Conservation (phyloP, 2,888 invertebrate genomes). For the Coelinius sp. region DNA sequence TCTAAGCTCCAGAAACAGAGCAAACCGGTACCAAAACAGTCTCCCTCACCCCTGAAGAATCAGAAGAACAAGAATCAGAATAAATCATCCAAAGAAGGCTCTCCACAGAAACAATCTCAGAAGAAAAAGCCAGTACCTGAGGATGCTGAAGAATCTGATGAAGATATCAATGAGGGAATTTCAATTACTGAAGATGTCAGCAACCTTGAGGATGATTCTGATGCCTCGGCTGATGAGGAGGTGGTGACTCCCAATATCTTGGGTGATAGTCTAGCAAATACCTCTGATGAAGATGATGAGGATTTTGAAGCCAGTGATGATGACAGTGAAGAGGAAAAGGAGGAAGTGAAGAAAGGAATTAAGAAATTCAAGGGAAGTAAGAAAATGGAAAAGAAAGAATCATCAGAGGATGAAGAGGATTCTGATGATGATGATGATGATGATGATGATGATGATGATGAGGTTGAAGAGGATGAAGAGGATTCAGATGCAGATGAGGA, state of each 20-base stretch:
- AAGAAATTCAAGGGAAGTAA: constrained; percentile 36
- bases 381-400: constrained; percentile 20
- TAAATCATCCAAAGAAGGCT: neutral
- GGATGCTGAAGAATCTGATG: constrained; percentile 43
- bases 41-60: constrained; percentile 32
- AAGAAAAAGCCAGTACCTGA: constrained; percentile 37
- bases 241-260: constrained; percentile 39
- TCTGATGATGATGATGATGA: constrained; percentile 20
- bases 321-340: constrained; percentile 37
- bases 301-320: constrained; percentile 34
- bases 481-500: constrained; percentile 44
- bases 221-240: constrained; percentile 42
- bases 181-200: constrained; percentile 45
- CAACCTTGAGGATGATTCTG: constrained; percentile 40
- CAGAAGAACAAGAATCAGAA: constrained; percentile 28
- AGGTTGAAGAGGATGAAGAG: constrained; percentile 39
- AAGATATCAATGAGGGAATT: constrained; percentile 50
- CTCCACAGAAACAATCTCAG: constrained; percentile 21
- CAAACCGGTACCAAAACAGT: constrained; percentile 19
- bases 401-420: constrained; percentile 14
- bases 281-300: constrained; percentile 22
- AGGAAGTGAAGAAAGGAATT: constrained; percentile 46
- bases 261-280: constrained; percentile 44
- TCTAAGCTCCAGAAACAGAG: constrained; percentile 25
- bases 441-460: constrained; percentile 25